Conservation (phyloP, 92 coral and sea anemone genomes). For the Epizoanthus ramosus region DNA sequence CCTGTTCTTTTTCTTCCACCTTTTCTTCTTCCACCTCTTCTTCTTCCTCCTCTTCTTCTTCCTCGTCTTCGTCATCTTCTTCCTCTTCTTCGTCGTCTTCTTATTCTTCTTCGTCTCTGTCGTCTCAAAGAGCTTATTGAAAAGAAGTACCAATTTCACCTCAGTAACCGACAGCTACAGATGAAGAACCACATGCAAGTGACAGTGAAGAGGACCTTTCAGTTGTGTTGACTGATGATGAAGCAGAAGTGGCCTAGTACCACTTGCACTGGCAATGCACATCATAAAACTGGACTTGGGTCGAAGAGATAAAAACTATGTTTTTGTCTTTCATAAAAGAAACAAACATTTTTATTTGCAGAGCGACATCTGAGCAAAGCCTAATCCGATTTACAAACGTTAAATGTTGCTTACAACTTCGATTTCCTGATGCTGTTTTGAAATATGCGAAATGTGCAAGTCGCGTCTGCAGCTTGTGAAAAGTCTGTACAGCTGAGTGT, state of each 20-base stretch:
- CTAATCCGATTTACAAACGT: too few species aligned
- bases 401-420: too few species aligned
- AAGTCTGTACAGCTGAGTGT: too few species aligned
- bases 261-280: conserved; percentile 30
- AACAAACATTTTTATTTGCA: conserved; percentile 9
- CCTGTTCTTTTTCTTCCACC: too few species aligned
- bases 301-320: conserved; percentile 8
- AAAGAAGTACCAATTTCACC: conserved; percentile 36
- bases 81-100: too few species aligned
- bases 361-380: too few species aligned
- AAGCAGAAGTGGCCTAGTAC: conserved; percentile 1
- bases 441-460: too few species aligned
- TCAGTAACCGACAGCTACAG: conserved; percentile 14
- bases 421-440: too few species aligned
- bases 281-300: conserved; percentile 26
- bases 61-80: too few species aligned
- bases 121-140: conserved; percentile 35
- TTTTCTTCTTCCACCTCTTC: too few species aligned
- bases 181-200: conserved; percentile 31
- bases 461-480: too few species aligned
- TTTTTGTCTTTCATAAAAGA: conserved; percentile 17
- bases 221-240: conserved; percentile 45
- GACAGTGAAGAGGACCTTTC: conserved; percentile 45
- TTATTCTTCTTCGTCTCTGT: conserved; percentile 15
- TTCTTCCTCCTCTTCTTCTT: too few species aligned